Conservation (phyloP, 53 echinoderm and acorn worm species). For the Echinometra lucunter region DNA sequence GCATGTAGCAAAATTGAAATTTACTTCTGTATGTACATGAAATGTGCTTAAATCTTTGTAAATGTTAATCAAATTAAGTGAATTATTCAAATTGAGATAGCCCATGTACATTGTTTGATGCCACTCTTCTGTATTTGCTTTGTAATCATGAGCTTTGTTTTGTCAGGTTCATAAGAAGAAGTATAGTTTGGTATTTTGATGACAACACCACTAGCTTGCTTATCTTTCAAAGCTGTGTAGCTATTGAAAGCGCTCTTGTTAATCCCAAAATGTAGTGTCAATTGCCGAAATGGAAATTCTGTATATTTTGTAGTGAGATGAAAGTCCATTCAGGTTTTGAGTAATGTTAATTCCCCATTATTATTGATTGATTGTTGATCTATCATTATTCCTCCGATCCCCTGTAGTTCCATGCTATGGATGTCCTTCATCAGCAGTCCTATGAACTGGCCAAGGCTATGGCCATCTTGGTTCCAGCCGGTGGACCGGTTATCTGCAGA, state of each 20-base stretch:
- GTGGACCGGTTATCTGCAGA: constrained; percentile 98
- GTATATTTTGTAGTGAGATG: neutral
- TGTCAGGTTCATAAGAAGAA: neutral
- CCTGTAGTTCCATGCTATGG: constrained; percentile 97
- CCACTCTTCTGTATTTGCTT: neutral
- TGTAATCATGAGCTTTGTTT: neutral
- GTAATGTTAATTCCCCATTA: neutral
- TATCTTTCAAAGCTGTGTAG: no score
- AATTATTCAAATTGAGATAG: neutral
- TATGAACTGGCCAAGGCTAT: constrained; percentile 97
- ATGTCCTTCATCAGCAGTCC: constrained; percentile 84
- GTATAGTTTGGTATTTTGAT: no score
- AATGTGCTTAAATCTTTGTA: neutral
- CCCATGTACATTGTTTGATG: neutral
- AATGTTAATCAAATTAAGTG: neutral
- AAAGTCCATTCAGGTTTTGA: neutral
- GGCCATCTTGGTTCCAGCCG: constrained; percentile 90
- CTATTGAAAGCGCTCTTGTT: no score
- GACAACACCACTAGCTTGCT: no score
- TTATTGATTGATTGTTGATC: neutral
- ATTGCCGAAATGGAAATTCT: no score
- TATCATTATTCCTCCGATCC: neutral
- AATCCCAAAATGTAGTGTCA: no score
- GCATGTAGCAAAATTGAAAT: neutral
- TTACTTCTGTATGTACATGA: neutral